Evolutionary conservation across 2,797 vertebrate species (phyloP).

Genomic region (Gadopsis marmoratus): DNA sequence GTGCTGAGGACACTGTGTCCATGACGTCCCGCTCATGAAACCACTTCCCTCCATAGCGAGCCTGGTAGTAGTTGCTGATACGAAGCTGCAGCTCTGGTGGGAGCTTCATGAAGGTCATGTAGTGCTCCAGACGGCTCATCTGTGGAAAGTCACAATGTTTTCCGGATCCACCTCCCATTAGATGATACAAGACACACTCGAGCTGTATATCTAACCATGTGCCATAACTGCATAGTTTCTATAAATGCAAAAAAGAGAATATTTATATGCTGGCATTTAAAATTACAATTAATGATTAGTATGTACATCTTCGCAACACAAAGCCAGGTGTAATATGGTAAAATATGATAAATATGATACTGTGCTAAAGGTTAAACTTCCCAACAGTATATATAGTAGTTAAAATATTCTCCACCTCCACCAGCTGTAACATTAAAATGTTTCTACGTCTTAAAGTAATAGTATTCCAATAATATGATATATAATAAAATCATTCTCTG

Average conservation of each 20-base stretch:
- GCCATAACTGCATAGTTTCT: not conserved
- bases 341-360: no score
- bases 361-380: no score
- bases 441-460: no score
- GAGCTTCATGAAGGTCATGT: conserved; percentile 87
- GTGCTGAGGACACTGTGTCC: conserved; percentile 80
- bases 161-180: not conserved
- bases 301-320: not conserved
- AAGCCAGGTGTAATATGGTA: not conserved
- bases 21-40: conserved; percentile 85
- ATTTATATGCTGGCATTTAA: no score
- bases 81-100: conserved; percentile 84
- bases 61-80: conserved; percentile 84
- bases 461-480: not conserved
- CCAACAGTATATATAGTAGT: no score
- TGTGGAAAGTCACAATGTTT: conserved; percentile 42
- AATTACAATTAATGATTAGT: not conserved
- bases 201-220: not conserved
- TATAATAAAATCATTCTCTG: not conserved
- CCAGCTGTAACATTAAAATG: no score
- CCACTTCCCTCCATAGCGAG: conserved; percentile 84
- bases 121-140: conserved; percentile 86
- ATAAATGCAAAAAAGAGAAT: not conserved
- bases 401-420: no score
- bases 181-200: not conserved